These are phyloP conservation scores for Mactromeris polynyma DNA, from an alignment of 2,888 invertebrate genomes.

Conservation along the genomic window DNA sequence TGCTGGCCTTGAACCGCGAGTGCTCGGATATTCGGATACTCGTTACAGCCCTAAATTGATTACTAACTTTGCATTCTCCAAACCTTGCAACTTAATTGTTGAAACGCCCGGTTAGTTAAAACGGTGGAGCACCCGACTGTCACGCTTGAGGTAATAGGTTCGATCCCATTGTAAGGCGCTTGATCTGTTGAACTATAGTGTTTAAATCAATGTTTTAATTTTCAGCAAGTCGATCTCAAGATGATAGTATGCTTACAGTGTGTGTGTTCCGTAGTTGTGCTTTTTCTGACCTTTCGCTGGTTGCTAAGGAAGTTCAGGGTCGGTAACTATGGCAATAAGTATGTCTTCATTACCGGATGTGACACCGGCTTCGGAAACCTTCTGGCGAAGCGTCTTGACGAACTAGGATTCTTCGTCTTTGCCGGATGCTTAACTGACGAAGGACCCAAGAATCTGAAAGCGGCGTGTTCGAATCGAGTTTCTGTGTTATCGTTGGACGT, in stretches of 20 bases:
- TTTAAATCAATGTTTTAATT: no score
- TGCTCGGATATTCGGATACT: no score
- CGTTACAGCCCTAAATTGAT: no score
- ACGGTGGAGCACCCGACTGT: no score
- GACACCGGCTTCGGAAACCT: constrained; percentile 79
- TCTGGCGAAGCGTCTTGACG: constrained; percentile 74
- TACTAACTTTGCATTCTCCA: no score
- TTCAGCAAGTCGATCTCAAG: background rate
- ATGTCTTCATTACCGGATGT: constrained; percentile 81
- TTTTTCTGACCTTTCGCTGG: constrained; percentile 30
- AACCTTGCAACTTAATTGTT: no score
- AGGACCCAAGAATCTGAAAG: constrained; percentile 62
- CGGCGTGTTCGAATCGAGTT: constrained; percentile 61
- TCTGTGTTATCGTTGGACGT: constrained; percentile 71
- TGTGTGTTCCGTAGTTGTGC: background rate
- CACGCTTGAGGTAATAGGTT: no score
- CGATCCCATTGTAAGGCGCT: no score
- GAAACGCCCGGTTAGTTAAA: no score
- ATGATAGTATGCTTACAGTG: background rate
- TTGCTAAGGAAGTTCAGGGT: constrained; percentile 56
- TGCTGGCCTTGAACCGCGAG: no score
- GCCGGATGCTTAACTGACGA: constrained; percentile 74
- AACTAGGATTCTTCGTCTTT: constrained; percentile 72
- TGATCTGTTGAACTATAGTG: no score
- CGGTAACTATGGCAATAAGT: constrained; percentile 61